Percentiles rank a stretch among this genome's conserved stretches.
phyloP scores from a whole-genome alignment of 2,797 vertebrate species.

The Schizopygopsis malacanthus region DNA sequence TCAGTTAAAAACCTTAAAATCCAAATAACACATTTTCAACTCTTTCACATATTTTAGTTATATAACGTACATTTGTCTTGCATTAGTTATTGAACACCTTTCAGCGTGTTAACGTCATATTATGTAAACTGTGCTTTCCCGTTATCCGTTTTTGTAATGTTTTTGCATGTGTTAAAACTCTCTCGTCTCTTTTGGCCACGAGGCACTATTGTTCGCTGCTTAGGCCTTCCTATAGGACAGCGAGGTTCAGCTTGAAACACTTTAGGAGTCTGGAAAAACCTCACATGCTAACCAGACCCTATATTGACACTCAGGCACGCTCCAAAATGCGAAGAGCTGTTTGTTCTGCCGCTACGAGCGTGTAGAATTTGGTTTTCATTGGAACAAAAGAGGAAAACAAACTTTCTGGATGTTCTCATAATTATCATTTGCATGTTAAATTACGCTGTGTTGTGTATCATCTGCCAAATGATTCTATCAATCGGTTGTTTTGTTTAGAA shows the following conservation, averaged over 20 bases:
- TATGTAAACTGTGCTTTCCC: not conserved
- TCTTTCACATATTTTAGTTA: not conserved
- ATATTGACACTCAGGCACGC: constrained; percentile 36
- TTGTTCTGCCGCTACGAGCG: not conserved
- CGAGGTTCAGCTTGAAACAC: constrained; percentile 48
- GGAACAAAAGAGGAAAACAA: constrained; percentile 46
- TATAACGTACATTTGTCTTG: not conserved
- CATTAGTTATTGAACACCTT: not conserved
- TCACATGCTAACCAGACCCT: constrained; percentile 21
- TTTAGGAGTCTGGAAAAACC: constrained; percentile 44
- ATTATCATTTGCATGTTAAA: constrained; percentile 71
- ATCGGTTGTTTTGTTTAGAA: constrained; percentile 55
- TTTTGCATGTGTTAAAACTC: constrained; percentile 17
- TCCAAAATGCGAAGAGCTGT: not conserved
- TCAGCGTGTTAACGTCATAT: not conserved
- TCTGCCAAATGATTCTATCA: constrained; percentile 32
- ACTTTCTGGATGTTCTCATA: constrained; percentile 17
- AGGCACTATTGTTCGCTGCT: constrained; percentile 53
- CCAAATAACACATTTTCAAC: not conserved
- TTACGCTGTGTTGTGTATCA: constrained; percentile 61
- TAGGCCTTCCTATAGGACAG: constrained; percentile 44
- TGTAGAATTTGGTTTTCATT: constrained; percentile 38
- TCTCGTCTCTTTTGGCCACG: constrained; percentile 26
- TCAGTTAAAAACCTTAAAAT: not conserved
- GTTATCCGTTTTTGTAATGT: not conserved